Conservation (phyloP, 2,888 invertebrate genomes). For the Brassicogethes aeneus region DNA sequence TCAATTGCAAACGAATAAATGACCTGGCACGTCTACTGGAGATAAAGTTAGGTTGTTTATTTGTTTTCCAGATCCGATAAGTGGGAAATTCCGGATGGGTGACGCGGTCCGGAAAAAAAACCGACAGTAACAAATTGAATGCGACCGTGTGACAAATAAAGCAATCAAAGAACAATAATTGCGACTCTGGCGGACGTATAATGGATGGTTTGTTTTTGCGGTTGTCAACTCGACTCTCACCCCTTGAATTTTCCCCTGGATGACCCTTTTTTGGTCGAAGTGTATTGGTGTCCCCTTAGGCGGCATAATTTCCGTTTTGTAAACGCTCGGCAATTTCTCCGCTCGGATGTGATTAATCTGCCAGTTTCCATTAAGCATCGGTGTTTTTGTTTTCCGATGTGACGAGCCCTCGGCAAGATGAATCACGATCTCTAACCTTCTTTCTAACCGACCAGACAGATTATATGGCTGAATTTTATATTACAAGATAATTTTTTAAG, state of each 20-base stretch:
- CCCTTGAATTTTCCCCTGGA: too few relatives aligned
- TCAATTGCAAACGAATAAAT: too few relatives aligned
- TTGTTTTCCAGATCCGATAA: not conserved
- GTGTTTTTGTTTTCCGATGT: constrained; percentile 35
- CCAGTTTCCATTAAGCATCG: constrained; percentile 40
- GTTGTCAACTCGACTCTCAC: constrained; percentile 13
- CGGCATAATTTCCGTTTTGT: constrained; percentile 42
- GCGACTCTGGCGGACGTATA: constrained; percentile 13
- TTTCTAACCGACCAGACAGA: too few relatives aligned
- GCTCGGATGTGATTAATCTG: constrained; percentile 36
- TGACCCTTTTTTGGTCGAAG: constrained; percentile 30
- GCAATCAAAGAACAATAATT: constrained; percentile 18
- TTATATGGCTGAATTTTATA: too few relatives aligned
- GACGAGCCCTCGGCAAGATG: constrained; percentile 19
- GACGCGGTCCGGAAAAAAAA: not conserved
- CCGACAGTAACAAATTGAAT: not conserved
- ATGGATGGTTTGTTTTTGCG: constrained; percentile 16
- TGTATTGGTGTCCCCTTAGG: constrained; percentile 35
- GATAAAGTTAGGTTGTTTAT: too few relatives aligned
- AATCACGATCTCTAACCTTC: too few relatives aligned
- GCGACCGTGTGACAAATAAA: constrained; percentile 13
- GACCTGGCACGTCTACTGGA: too few relatives aligned
- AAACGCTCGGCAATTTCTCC: constrained; percentile 31
- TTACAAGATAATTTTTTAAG: too few relatives aligned
- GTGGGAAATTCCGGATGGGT: not conserved